phyloP scores from a whole-genome alignment of 35 echinoderm and acorn worm species.

The Ophiothrix spiculata region DNA sequence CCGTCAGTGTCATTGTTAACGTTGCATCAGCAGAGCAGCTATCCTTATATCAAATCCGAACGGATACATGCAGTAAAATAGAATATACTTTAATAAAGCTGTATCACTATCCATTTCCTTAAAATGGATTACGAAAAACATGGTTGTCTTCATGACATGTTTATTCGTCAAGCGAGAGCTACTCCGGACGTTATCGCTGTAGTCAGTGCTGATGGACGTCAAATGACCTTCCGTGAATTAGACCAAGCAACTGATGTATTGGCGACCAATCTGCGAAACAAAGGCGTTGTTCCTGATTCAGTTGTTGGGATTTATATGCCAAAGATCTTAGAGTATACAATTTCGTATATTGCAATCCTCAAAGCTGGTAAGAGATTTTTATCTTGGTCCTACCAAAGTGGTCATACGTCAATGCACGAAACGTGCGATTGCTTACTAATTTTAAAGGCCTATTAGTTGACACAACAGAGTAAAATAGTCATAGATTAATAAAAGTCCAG shows the following conservation, averaged over 20 bases:
- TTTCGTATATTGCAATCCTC: constrained; percentile 54
- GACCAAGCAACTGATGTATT: constrained; percentile 39
- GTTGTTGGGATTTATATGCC: constrained; percentile 48
- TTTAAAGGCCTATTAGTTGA: too few species aligned
- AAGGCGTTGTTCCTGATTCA: constrained; percentile 41
- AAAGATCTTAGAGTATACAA: constrained; percentile 43
- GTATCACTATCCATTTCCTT: too few species aligned
- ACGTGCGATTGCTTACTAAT: too few species aligned
- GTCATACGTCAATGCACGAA: too few species aligned
- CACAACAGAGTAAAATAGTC: too few species aligned
- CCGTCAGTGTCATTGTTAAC: too few species aligned
- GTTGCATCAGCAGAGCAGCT: too few species aligned
- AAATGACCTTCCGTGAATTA: constrained; percentile 49
- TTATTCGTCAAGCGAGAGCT: constrained; percentile 30
- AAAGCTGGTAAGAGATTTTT: constrained; percentile 58
- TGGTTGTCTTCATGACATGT: constrained; percentile 57
- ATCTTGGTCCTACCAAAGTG: too few species aligned
- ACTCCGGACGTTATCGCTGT: constrained; percentile 24
- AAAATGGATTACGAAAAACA: constrained; percentile 50
- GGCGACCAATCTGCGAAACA: constrained; percentile 25
- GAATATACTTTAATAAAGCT: too few species aligned
- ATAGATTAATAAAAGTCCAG: too few species aligned
- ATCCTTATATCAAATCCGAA: too few species aligned
- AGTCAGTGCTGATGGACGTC: constrained; percentile 25
- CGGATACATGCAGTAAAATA: too few species aligned